These are phyloP conservation scores for Dendroctonus valens DNA, from an alignment of 1,140 invertebrate species.

Conservation along the genomic window DNA sequence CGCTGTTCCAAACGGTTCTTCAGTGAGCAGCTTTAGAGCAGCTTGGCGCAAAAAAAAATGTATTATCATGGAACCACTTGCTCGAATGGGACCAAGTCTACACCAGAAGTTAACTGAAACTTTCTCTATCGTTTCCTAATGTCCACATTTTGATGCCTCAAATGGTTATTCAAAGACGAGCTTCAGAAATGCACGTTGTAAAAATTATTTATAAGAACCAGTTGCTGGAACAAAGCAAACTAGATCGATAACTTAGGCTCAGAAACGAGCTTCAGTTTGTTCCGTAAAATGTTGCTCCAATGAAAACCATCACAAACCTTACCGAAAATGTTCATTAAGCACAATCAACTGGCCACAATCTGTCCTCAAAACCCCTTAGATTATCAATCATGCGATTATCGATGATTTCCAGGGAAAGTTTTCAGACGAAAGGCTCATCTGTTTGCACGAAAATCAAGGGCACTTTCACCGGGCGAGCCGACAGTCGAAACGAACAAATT, in stretches of 20 bases:
- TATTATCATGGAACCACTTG: no score
- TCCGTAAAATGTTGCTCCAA: background rate
- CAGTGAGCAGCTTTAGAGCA: no score
- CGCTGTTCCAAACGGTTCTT: no score
- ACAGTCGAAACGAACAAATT: background rate
- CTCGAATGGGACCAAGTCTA: no score
- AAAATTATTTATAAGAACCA: no score
- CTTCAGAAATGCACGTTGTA: no score
- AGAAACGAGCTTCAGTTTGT: background rate
- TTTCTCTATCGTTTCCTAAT: no score
- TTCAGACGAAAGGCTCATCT: background rate
- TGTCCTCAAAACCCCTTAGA: background rate
- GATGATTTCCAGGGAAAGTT: background rate
- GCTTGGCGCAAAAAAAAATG: no score
- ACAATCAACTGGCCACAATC: background rate
- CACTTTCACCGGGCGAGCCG: slow-evolving; percentile 5
- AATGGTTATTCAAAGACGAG: no score
- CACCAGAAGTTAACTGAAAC: no score
- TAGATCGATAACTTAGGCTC: background rate
- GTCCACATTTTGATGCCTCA: no score
- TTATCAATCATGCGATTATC: background rate
- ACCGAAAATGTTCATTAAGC: background rate
- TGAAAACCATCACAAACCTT: background rate
- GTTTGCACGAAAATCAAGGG: slow-evolving; percentile 5
- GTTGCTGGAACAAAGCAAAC: background rate